These are phyloP conservation scores for Pseudorhombus dupliciocellatus DNA, from an alignment of 2,113 vertebrate genomes.

Conservation along the genomic window DNA sequence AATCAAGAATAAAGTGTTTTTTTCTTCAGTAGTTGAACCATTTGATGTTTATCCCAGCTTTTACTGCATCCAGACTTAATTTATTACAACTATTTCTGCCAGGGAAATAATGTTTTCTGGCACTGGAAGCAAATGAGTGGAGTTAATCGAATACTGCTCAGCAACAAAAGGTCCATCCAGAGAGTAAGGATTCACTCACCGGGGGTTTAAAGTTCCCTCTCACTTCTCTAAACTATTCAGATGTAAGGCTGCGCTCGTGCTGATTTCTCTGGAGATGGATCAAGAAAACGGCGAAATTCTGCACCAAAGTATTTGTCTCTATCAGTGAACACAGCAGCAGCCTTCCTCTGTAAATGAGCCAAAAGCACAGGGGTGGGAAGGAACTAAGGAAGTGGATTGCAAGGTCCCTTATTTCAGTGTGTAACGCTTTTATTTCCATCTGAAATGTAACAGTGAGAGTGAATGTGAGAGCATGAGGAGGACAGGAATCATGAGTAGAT, in stretches of 20 bases:
- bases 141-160: constrained; percentile 27
- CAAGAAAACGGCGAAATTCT: constrained; percentile 27
- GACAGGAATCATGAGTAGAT: background rate
- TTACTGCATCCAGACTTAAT: constrained; percentile 32
- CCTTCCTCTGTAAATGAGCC: background rate
- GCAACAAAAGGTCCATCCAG: constrained; percentile 7
- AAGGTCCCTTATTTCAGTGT: constrained; percentile 4
- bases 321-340: constrained; percentile 16
- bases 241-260: constrained; percentile 28
- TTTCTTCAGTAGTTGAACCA: constrained; percentile 13
- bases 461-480: background rate
- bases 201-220: constrained; percentile 34
- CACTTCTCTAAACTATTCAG: constrained; percentile 34
- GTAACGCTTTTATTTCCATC: background rate
- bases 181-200: constrained; percentile 12
- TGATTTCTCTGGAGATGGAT: constrained; percentile 35
- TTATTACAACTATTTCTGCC: constrained; percentile 24
- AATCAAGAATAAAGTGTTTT: constrained; percentile 13
- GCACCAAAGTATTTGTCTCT: constrained; percentile 8
- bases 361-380: background rate
- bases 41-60: constrained; percentile 45
- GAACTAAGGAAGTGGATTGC: background rate
- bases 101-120: constrained; percentile 43
- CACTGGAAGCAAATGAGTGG: constrained; percentile 38
- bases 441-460: background rate